Conservation (phyloP, 2,113 vertebrate genomes). For the Egretta garzetta region DNA sequence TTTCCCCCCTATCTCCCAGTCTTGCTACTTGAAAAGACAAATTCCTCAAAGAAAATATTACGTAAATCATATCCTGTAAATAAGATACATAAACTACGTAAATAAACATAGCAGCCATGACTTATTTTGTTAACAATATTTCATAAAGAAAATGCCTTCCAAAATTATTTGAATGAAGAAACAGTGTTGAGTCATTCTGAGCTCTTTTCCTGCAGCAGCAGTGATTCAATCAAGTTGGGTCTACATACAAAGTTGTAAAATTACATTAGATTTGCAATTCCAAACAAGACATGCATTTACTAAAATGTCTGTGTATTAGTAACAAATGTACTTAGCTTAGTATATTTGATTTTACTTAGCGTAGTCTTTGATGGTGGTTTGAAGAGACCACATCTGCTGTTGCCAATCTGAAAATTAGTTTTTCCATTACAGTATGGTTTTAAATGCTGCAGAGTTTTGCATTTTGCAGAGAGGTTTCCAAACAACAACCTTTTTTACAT, state of each 20-base stretch:
- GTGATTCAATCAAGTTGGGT: neutral
- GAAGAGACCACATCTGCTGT: neutral
- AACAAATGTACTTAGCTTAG: neutral
- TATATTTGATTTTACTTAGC: neutral
- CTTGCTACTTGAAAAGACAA: slow-evolving; percentile 6
- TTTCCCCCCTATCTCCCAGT: neutral
- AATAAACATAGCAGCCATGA: slow-evolving; percentile 7
- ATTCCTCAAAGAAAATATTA: neutral
- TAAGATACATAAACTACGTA: neutral
- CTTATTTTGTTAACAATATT: slow-evolving; percentile 12
- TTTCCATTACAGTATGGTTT: neutral
- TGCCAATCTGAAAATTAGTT: neutral
- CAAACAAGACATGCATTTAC: neutral
- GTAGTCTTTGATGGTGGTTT: neutral
- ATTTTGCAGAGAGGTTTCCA: neutral
- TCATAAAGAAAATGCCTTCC: neutral
- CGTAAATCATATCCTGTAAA: neutral
- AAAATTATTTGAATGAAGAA: neutral
- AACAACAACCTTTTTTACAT: neutral
- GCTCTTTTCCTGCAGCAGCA: neutral
- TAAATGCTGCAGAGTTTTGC: neutral
- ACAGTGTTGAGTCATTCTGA: neutral
- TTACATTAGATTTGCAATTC: neutral
- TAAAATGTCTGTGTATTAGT: neutral
- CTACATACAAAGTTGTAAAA: neutral